Base-by-base conservation (phyloP, 2,113 vertebrate species). In the Engystomops pustulosus region DNA sequence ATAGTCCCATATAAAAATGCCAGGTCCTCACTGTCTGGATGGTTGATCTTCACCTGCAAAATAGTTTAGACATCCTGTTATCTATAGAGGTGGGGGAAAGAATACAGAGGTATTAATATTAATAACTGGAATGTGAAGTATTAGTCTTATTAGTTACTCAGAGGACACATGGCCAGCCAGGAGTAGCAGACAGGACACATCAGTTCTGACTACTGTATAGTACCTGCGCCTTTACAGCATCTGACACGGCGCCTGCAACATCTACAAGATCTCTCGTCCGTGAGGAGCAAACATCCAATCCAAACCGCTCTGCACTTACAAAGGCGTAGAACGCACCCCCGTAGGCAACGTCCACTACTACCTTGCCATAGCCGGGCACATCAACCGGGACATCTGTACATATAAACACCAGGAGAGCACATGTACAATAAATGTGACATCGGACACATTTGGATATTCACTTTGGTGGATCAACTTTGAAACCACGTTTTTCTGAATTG, bases 1-100 rank as follows among this genome's bases (percentile, higher is more conserved):
- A 99, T 98, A 51, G 97, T 98, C 74, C 98, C 97, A 0, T 99
- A 99, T 3, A 99, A 92, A 90, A 98, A 99, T 47, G 94, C 95
- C 89, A 98, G 91, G 47, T 99, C 97, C 74, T 96, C 93, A 0
- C 93, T 96, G 77, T 90, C 90, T 18, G 98, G 96, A 86, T 99
- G 97, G 70, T 89, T 88, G 81, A 98, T 89, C 89, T 94, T 95
- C 89, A 97, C 96, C 97, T 98, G 69, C 6, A 79, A 87, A 85
- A 14, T 81, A 76, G 10, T 30, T 51, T 25, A 70, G 0, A 53
- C 6, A 1, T 27, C 51, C 49, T 1, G 78, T 80, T 47, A 80
- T 20, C 11, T 0, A 47, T 6, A 3, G 17, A 30, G 6, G 23
- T 0, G 15, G 18, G 1, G 9, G 25, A 62, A 3, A 58, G 53